A percentile compares a stretch with the other conserved stretches of the same genome.
phyloP scores from a whole-genome alignment of 2,888 invertebrate species.

The Hypomecis punctinalis region DNA sequence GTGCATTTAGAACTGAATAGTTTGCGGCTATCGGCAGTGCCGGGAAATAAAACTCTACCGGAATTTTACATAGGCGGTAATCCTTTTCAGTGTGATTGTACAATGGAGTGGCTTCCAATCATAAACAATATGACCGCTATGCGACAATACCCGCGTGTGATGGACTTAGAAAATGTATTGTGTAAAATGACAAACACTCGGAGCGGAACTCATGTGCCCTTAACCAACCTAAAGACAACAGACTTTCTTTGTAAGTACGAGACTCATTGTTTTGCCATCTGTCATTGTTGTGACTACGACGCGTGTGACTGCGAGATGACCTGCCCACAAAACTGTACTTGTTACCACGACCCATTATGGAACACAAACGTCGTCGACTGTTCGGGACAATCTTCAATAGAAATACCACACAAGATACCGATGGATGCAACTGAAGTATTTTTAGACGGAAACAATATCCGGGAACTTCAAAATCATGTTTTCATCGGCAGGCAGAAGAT shows the following conservation, averaged over 20 bases:
- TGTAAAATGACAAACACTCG: constrained; percentile 94
- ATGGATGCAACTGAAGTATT: constrained; percentile 98
- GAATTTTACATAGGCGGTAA: constrained; percentile 97
- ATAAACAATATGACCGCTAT: constrained; percentile 94
- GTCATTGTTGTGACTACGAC: constrained; percentile 98
- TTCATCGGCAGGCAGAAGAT: constrained; percentile 96
- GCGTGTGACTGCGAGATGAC: constrained; percentile 99
- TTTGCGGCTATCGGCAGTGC: constrained; percentile 90
- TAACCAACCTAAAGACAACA: constrained; percentile 90
- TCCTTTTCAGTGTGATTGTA: constrained; percentile 97
- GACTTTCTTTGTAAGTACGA: constrained; percentile 97
- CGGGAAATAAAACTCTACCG: constrained; percentile 90
- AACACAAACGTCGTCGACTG: constrained; percentile 97
- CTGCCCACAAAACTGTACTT: constrained; percentile 96
- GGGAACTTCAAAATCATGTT: constrained; percentile 92
- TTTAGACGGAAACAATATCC: constrained; percentile 95
- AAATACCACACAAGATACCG: constrained; percentile 94
- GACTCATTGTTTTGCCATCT: constrained; percentile 96
- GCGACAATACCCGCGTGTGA: constrained; percentile 93
- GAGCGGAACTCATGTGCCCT: constrained; percentile 91
- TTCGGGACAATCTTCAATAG: constrained; percentile 90
- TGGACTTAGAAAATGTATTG: constrained; percentile 95
- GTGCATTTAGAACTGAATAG: constrained; percentile 93
- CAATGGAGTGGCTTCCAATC: constrained; percentile 97
- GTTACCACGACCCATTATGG: constrained; percentile 97